Evolutionary conservation across 2,888 invertebrate genomes (phyloP), one percentile per base, ranked within the genome.

Genomic region (Hirtodrosophila alboralis): DNA sequence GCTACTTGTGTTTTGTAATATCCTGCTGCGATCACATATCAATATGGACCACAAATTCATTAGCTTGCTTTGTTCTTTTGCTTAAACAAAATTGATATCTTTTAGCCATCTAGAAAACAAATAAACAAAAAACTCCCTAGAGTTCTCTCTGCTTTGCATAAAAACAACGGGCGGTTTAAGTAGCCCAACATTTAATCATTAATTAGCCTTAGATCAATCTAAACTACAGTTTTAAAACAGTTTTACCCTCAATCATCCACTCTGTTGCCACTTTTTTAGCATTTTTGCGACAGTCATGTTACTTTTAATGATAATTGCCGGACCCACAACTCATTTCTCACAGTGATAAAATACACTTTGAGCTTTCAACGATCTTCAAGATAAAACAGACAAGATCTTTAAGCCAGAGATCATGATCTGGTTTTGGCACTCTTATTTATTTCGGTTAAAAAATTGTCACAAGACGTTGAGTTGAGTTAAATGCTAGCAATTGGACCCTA

Each of bases 301-400:
- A 61, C 79, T 85, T 80, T 88, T 79, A 87, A 87, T 83, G 87
- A 87, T 88, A 87, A 88, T 87, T 86, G 80, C 78, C 60, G 80
- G 57, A n/a, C 71, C 84, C 79, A 79, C 87, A 78, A 79, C 77
- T 81, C 85, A 87, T 88, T 88, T 88, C 75, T 88, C 84, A 87
- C 83, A 49, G 64, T 78, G 78, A 79, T 84, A 75, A 81, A n/a
- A 79, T 84, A 54, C 43, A 59, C 51, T 62, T 72, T 59, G 75
- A 66, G 48, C 44, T 60, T n/a, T 47, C 36, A 31, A 41, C 16
- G 52, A 34, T 51, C 44, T 33, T 26, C 18, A 36, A 41, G 27
- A 34, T 3, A 14, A n/a, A 30, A n/a, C 30, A 41, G 21, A n/a
- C 34, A 36, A 27, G 36, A 45, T 41, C 28, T 13, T 18, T 7